phyloP scores from a whole-genome alignment of 2,797 vertebrate genomes.

The Selene dorsalis region DNA sequence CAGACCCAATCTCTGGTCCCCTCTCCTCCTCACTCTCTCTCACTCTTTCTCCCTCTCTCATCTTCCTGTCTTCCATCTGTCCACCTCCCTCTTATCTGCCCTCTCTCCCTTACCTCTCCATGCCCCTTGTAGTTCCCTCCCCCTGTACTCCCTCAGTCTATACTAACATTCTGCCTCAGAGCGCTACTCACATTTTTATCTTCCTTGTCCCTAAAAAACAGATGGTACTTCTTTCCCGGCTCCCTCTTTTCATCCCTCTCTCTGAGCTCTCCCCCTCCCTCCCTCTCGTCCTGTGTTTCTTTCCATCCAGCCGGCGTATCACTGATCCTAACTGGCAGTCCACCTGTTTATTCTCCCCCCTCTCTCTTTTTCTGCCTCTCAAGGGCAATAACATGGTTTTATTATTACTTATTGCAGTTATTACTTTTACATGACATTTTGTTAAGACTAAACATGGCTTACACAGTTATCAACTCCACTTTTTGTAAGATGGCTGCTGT shows the following conservation, averaged over 20 bases:
- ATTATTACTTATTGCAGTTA: conserved; percentile 45
- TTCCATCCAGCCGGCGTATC: conserved; percentile 70
- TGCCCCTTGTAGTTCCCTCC: conserved; percentile 58
- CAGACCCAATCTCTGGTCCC: conserved; percentile 68
- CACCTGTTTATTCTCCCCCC: conserved; percentile 66
- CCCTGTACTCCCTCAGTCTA: conserved; percentile 42
- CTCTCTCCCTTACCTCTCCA: conserved; percentile 69
- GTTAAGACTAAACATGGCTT: conserved; percentile 48
- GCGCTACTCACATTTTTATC: conserved; percentile 73
- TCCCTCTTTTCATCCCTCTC: conserved; percentile 76
- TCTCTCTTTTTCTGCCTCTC: conserved; percentile 37
- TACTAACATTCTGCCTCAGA: conserved; percentile 66
- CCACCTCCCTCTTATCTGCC: conserved; percentile 67
- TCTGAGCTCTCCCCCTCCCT: conserved; percentile 47
- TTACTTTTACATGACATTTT: conserved; percentile 57
- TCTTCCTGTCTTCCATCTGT: conserved; percentile 79
- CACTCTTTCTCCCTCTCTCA: conserved; percentile 51
- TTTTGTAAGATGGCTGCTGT: conserved; percentile 57
- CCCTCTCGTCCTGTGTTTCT: conserved; percentile 62
- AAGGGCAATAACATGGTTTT: conserved; percentile 38
- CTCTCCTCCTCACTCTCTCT: conserved; percentile 30
- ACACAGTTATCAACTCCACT: conserved; percentile 29
- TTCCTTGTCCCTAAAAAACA: conserved; percentile 77
- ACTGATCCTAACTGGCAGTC: conserved; percentile 71
- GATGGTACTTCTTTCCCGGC: conserved; percentile 78